Conservation (phyloP, 2,888 invertebrate genomes). For the Teinopalpus imperialis region DNA sequence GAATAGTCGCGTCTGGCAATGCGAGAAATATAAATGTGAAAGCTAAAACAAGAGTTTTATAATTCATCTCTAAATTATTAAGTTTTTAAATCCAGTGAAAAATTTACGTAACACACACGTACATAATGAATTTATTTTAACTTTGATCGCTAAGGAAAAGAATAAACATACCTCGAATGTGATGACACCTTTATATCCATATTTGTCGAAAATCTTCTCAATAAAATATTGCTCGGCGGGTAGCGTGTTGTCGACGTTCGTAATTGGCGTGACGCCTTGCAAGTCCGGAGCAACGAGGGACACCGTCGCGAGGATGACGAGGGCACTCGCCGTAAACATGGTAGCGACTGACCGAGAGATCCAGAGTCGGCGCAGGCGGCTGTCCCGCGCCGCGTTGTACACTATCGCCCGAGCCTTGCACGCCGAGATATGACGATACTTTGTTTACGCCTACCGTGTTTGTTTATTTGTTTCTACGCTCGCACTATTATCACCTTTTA, state of each 20-base stretch:
- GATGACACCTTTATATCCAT: conserved; percentile 79
- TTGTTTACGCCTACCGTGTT: conserved; percentile 42
- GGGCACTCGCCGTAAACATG: conserved; percentile 60
- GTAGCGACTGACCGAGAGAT: conserved; percentile 56
- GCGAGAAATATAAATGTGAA: conserved; percentile 14
- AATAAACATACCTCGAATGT: conserved; percentile 70
- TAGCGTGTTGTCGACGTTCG: conserved; percentile 48
- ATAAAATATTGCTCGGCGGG: conserved; percentile 75
- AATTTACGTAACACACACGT: too few species aligned
- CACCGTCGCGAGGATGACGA: conserved; percentile 55
- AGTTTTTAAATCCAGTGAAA: too few species aligned
- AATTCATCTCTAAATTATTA: too few species aligned
- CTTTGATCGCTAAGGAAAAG: too few species aligned
- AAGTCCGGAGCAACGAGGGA: conserved; percentile 36
- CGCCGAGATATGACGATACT: conserved; percentile 51
- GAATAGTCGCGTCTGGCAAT: conserved; percentile 26
- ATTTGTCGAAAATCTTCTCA: conserved; percentile 80
- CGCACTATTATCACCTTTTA: conserved; percentile 45
- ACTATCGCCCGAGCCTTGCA: conserved; percentile 60
- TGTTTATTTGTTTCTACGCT: conserved; percentile 61
- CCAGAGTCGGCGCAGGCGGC: conserved; percentile 37
- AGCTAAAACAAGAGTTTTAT: conserved; percentile 4
- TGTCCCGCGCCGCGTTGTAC: conserved; percentile 51
- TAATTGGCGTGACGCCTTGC: conserved; percentile 24
- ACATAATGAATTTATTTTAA: too few species aligned